These are phyloP conservation scores for Cylas formicarius DNA, from an alignment of 1,140 invertebrate genomes.

Conservation along the genomic window DNA sequence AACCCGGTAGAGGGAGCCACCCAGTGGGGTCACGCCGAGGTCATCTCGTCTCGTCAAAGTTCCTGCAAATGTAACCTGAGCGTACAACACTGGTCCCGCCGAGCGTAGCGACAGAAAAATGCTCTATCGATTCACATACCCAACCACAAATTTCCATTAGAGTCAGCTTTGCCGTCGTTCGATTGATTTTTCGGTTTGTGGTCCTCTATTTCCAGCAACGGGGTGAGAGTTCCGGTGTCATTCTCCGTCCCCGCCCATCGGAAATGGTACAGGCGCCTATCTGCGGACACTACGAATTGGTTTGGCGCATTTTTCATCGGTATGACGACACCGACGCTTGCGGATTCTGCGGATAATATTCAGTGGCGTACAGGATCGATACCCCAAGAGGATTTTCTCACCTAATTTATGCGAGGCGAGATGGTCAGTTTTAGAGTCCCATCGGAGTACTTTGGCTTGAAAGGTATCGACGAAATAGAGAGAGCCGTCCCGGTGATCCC, in stretches of 20 bases:
- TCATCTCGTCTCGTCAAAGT: constrained; percentile 39
- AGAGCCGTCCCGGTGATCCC: constrained; percentile 6
- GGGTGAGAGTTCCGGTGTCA: no score
- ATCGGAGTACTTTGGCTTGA: constrained; percentile 14
- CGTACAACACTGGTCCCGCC: not conserved
- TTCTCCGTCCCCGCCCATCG: no score
- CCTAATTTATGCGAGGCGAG: constrained; percentile 6
- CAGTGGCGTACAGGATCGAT: constrained; percentile 1
- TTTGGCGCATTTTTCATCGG: no score
- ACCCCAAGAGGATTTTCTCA: no score
- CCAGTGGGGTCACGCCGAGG: constrained; percentile 44
- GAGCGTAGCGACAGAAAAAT: no score
- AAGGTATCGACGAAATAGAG: constrained; percentile 23
- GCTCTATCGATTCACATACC: constrained; percentile 45
- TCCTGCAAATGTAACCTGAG: no score
- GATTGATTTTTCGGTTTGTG: constrained; percentile 51
- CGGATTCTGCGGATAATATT: no score
- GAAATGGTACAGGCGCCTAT: no score
- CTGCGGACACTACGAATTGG: no score
- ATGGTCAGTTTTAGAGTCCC: constrained; percentile 1
- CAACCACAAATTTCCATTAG: constrained; percentile 63
- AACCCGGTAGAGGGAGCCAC: constrained; percentile 51
- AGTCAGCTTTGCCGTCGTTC: constrained; percentile 81
- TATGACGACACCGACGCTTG: no score
- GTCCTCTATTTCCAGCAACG: constrained; percentile 8